These are phyloP conservation scores for Polietes domitor DNA, from an alignment of 2,888 invertebrate genomes.

Conservation along the genomic window DNA sequence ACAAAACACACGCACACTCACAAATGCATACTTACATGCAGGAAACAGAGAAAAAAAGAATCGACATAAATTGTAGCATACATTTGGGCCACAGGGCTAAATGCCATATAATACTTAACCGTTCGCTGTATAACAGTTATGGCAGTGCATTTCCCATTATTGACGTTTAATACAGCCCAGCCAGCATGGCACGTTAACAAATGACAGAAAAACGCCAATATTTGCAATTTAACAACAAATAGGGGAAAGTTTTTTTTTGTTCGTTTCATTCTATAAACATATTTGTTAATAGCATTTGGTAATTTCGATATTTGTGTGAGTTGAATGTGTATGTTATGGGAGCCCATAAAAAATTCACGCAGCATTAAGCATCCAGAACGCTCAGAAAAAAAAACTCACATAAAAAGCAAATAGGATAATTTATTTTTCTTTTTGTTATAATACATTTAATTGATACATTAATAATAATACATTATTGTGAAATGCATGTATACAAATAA, in stretches of 20 bases:
- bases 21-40: conserved; percentile 51
- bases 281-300: conserved; percentile 55
- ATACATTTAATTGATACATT: conserved; percentile 23
- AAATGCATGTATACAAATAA: conserved; percentile 26
- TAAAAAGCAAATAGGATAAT: not conserved
- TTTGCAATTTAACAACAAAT: conserved; percentile 16
- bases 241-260: not conserved
- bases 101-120: conserved; percentile 42
- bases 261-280: not conserved
- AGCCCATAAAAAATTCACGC: conserved; percentile 48
- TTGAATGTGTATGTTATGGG: not conserved
- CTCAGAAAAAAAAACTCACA: not conserved
- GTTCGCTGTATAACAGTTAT: conserved; percentile 4
- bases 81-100: conserved; percentile 42
- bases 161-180: conserved; percentile 40
- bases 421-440: conserved; percentile 17
- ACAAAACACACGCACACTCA: conserved; percentile 61
- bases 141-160: conserved; percentile 19
- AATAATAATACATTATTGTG: not conserved
- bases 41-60: conserved; percentile 39
- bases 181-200: not conserved
- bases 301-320: conserved; percentile 58
- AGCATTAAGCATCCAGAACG: conserved; percentile 43
- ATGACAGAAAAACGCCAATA: conserved; percentile 21
- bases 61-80: conserved; percentile 30